phyloP scores from a whole-genome alignment of 2,113 vertebrate genomes.

The Scytalopus superciliaris region DNA sequence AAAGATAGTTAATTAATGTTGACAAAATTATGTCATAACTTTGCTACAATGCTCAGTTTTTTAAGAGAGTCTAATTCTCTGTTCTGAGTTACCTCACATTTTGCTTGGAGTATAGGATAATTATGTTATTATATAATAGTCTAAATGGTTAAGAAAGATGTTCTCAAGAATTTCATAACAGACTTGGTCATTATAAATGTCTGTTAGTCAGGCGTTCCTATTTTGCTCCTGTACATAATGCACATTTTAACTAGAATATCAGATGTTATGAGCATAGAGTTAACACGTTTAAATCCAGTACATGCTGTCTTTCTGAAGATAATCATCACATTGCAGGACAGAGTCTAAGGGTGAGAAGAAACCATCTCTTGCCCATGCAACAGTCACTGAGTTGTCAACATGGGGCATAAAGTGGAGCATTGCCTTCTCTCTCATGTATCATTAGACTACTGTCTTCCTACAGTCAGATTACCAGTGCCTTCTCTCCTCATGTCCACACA shows the following conservation, averaged over 20 bases:
- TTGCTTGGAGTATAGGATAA: neutral
- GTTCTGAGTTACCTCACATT: neutral
- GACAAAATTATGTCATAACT: neutral
- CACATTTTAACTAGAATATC: neutral
- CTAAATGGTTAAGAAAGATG: neutral
- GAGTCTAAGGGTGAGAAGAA: neutral
- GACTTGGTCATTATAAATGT: neutral
- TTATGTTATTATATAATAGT: neutral
- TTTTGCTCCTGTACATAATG: neutral
- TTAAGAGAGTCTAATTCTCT: neutral
- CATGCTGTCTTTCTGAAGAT: neutral
- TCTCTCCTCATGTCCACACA: neutral
- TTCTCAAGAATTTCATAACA: neutral
- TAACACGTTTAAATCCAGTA: neutral
- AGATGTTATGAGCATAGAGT: neutral
- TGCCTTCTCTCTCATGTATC: rapidly evolving
- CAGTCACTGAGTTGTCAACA: neutral
- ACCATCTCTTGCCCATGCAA: neutral
- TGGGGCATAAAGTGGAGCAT: neutral
- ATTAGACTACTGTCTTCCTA: neutral
- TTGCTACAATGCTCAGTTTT: neutral
- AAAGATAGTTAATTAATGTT: neutral
- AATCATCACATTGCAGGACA: neutral
- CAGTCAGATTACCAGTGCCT: neutral
- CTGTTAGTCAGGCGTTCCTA: neutral